phyloP scores from a whole-genome alignment of 2,888 invertebrate species.

The Eristalis arbustorum region DNA sequence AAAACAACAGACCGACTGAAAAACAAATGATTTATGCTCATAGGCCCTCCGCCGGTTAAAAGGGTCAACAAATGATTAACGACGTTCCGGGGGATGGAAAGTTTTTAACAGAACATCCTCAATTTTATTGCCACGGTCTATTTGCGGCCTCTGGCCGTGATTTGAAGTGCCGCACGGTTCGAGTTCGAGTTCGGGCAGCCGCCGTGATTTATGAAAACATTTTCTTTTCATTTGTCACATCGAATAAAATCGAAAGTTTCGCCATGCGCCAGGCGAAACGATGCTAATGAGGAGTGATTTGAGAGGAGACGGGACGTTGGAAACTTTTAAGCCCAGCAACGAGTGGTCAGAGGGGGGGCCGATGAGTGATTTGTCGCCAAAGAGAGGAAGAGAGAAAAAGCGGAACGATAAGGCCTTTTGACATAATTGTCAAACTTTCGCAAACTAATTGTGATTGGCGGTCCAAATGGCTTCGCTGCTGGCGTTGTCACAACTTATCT shows the following conservation, averaged over 20 bases:
- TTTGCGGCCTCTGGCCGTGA: conserved; percentile 3
- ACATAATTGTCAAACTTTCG: no score
- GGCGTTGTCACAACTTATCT: background rate
- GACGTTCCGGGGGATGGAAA: background rate
- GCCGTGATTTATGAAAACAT: background rate
- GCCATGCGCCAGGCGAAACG: background rate
- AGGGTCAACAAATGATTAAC: conserved; percentile 29
- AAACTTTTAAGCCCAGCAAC: background rate
- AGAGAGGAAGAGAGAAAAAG: no score
- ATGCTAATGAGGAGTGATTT: background rate
- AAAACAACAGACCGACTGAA: conserved; percentile 7
- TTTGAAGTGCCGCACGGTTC: background rate
- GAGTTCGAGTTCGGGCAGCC: background rate
- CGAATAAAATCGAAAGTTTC: background rate
- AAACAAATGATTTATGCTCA: conserved; percentile 15
- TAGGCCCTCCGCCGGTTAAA: background rate
- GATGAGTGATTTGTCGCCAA: no score
- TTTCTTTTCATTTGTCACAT: background rate
- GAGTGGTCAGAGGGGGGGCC: no score
- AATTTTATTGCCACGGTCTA: conserved; percentile 9
- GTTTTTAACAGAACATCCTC: background rate
- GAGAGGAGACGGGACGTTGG: background rate
- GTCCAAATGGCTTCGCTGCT: background rate
- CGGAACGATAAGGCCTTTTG: no score
- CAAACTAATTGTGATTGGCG: no score